phyloP scores from a whole-genome alignment of 2,797 vertebrate genomes.

The Syndactyla subalaris region DNA sequence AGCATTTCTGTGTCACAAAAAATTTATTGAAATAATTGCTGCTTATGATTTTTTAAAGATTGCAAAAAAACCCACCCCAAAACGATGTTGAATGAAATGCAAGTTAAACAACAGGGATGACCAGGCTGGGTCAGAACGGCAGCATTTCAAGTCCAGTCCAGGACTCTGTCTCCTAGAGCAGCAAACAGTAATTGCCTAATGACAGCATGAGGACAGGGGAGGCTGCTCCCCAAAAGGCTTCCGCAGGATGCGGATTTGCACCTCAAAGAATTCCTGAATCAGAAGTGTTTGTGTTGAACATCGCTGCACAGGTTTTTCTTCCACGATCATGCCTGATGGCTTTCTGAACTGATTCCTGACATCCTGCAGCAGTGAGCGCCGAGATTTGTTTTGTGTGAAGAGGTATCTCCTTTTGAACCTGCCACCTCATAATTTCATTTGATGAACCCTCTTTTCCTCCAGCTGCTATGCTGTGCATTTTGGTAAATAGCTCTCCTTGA shows the following conservation, averaged over 20 bases:
- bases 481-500: background rate
- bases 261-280: background rate
- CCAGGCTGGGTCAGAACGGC: background rate
- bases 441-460: background rate
- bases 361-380: background rate
- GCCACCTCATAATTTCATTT: background rate
- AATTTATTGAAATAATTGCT: background rate
- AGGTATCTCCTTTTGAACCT: background rate
- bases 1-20: background rate
- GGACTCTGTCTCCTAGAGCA: background rate
- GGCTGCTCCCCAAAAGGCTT: background rate
- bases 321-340: background rate
- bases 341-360: background rate
- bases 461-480: background rate
- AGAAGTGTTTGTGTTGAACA: background rate
- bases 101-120: background rate
- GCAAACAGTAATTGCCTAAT: background rate
- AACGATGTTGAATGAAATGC: background rate
- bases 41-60: background rate
- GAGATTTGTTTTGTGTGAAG: background rate
- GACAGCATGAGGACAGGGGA: background rate
- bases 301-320: background rate
- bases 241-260: slow-evolving; percentile 3
- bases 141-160: background rate
- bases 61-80: background rate